phyloP scores from a whole-genome alignment of 1,140 invertebrate genomes.

The Lucilia sericata region DNA sequence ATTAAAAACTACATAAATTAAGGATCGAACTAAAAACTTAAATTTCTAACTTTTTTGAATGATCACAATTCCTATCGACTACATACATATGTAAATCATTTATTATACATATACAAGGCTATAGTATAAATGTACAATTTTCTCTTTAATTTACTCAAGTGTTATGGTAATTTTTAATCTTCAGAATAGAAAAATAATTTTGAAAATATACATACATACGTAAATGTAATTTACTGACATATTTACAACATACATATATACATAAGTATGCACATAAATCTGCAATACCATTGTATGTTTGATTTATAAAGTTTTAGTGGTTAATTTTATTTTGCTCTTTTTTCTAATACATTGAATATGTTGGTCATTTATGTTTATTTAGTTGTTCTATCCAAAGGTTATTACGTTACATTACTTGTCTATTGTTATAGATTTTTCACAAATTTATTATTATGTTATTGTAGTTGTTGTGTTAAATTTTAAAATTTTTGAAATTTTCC shows the following conservation, averaged over 20 bases:
- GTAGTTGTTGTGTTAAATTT: conserved; percentile 2
- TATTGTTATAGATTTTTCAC: conserved; percentile 16
- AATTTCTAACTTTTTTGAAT: too few species aligned
- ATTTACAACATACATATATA: not conserved
- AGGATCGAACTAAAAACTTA: too few species aligned
- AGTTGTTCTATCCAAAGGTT: not conserved
- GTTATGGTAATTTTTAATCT: conserved; percentile 30
- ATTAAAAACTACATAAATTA: too few species aligned
- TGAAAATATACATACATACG: not conserved
- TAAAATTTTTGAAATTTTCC: conserved; percentile 19
- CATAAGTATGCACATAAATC: not conserved
- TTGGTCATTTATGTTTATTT: not conserved
- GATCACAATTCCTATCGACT: not conserved
- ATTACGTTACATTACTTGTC: conserved; percentile 28
- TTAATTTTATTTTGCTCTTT: not conserved
- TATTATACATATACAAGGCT: too few species aligned
- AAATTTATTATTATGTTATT: not conserved
- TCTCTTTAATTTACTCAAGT: conserved; percentile 36
- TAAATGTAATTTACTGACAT: not conserved
- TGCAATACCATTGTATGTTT: not conserved
- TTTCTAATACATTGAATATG: conserved; percentile 6
- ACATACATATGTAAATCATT: too few species aligned
- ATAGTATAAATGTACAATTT: conserved; percentile 30
- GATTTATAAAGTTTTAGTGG: not conserved
- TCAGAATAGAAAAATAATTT: not conserved